Conservation (phyloP, 2,797 vertebrate species). For the Enteromius fasciolatus region DNA sequence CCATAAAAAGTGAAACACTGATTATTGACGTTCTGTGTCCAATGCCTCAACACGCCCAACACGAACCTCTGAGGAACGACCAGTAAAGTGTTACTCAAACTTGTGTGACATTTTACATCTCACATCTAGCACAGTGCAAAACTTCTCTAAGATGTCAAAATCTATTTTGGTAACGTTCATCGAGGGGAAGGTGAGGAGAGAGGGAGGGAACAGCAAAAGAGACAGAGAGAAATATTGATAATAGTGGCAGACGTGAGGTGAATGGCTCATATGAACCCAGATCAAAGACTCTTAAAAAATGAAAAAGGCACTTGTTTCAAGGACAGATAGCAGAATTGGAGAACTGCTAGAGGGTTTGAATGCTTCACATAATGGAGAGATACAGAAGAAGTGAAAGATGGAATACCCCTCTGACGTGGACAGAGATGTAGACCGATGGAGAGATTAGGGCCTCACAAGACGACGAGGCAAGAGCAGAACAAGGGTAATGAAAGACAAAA, state of each 20-base stretch:
- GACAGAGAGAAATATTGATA: slow-evolving; percentile 30
- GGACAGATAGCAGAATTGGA: slow-evolving; percentile 21
- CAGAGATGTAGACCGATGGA: slow-evolving; percentile 36
- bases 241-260: slow-evolving; percentile 5
- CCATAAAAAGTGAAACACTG: slow-evolving; percentile 24
- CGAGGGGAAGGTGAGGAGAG: slow-evolving; percentile 2
- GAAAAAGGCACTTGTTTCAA: slow-evolving; percentile 25
- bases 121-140: slow-evolving; percentile 33
- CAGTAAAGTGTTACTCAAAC: slow-evolving; percentile 14
- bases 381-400: slow-evolving; percentile 6
- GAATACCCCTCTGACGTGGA: background rate
- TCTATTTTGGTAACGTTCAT: slow-evolving; percentile 45
- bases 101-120: slow-evolving; percentile 31
- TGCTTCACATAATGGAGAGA: slow-evolving; percentile 22
- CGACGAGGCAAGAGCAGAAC: background rate
- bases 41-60: slow-evolving; percentile 23
- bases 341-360: slow-evolving; percentile 16
- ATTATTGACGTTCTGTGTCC: slow-evolving; percentile 37
- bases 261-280: slow-evolving; percentile 13
- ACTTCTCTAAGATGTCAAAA: slow-evolving; percentile 41
- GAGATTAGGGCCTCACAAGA: slow-evolving; percentile 33
- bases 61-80: slow-evolving; percentile 1
- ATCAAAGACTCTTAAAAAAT: slow-evolving; percentile 25
- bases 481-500: slow-evolving; percentile 37
- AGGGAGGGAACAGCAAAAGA: slow-evolving; percentile 36